Conservation (phyloP, 2,888 invertebrate genomes). For the Chloroclystis v-ata region DNA sequence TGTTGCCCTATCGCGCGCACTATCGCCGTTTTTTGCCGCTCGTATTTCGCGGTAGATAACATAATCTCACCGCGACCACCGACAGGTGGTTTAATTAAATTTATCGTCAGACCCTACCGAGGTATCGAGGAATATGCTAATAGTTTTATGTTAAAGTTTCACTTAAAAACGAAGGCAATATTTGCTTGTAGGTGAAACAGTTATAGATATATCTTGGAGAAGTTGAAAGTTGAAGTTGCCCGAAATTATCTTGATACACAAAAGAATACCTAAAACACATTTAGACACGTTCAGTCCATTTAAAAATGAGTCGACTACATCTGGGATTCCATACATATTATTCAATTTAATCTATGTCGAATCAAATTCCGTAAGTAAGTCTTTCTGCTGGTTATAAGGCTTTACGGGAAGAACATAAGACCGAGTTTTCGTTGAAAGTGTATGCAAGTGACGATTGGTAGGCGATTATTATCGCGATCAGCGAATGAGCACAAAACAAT, state of each 20-base stretch:
- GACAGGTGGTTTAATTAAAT: conserved; percentile 63
- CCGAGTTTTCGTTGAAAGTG: neutral
- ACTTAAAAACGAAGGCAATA: neutral
- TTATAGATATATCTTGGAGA: too few relatives aligned
- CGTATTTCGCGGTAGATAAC: conserved; percentile 52
- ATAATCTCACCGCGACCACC: conserved; percentile 42
- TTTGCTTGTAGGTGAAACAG: too few relatives aligned
- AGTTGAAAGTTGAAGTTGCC: too few relatives aligned
- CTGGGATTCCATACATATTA: too few relatives aligned
- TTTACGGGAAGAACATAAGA: neutral
- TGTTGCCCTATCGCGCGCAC: conserved; percentile 9
- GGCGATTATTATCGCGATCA: conserved; percentile 32
- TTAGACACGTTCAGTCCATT: too few relatives aligned
- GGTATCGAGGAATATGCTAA: conserved; percentile 1
- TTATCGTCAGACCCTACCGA: conserved; percentile 43
- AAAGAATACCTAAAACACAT: too few relatives aligned
- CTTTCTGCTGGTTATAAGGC: neutral
- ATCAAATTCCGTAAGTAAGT: too few relatives aligned
- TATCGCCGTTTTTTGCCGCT: conserved; percentile 30
- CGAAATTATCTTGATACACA: too few relatives aligned
- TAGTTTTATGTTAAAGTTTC: neutral
- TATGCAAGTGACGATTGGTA: conserved; percentile 4
- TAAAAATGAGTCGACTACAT: too few relatives aligned
- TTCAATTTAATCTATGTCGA: too few relatives aligned
- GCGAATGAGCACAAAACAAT: conserved; percentile 42